Conservation (phyloP, 2,888 invertebrate genomes). For the Sisyra nigra region DNA sequence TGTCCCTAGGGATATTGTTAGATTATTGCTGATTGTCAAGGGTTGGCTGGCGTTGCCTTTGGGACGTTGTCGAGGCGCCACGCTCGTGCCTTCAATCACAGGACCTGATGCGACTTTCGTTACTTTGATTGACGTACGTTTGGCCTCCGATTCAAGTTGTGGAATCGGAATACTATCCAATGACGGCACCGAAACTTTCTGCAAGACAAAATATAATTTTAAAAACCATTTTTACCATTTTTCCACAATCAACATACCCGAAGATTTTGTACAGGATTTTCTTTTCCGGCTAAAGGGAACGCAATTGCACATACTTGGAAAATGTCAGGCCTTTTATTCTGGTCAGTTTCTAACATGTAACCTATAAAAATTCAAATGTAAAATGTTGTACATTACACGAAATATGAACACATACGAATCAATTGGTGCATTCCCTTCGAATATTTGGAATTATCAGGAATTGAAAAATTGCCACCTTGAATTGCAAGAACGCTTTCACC, state of each 20-base stretch:
- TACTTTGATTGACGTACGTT: constrained; percentile 35
- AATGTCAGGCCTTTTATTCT: constrained; percentile 70
- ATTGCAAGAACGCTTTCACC: constrained; percentile 88
- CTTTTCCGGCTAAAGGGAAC: constrained; percentile 50
- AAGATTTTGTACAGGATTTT: constrained; percentile 67
- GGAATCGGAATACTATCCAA: constrained; percentile 47
- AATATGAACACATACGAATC: constrained; percentile 38
- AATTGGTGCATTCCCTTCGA: constrained; percentile 53
- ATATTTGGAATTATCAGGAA: constrained; percentile 66
- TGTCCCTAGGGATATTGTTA: constrained; percentile 34
- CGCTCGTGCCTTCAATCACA: constrained; percentile 56
- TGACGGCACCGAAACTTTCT: constrained; percentile 50
- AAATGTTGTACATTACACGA: neutral
- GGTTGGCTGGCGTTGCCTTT: constrained; percentile 40
- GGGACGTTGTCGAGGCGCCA: constrained; percentile 68
- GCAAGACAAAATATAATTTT: constrained; percentile 14
- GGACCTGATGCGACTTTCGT: constrained; percentile 27
- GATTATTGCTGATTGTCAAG: constrained; percentile 23
- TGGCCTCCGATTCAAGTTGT: constrained; percentile 53
- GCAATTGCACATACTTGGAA: constrained; percentile 65
- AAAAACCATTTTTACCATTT: neutral
- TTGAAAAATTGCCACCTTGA: constrained; percentile 71
- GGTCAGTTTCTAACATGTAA: constrained; percentile 73
- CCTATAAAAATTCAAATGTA: constrained; percentile 26
- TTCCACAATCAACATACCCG: constrained; percentile 34